Evolutionary conservation across 2,113 vertebrate species (phyloP).

Genomic region (Rhineura floridana): DNA sequence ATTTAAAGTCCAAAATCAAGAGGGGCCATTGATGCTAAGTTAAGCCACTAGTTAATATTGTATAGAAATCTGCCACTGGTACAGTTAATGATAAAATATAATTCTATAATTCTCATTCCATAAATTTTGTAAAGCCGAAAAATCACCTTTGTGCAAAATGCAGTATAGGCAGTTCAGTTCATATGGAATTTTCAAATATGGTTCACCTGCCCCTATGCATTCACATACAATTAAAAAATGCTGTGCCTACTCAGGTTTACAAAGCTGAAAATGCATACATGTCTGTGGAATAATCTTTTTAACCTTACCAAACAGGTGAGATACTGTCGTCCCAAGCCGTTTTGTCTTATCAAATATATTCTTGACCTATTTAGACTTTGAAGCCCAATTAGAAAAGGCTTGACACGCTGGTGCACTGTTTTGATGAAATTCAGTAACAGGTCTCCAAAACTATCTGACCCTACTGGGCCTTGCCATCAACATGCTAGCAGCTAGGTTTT

Average conservation of each 20-base stretch:
- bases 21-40: neutral
- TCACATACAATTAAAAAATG: neutral
- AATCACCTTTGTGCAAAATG: neutral
- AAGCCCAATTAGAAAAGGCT: neutral
- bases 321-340: neutral
- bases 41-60: neutral
- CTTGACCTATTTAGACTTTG: neutral
- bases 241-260: neutral
- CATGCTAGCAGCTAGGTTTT: slow-evolving; percentile 2
- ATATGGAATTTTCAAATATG: neutral
- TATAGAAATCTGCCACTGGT: neutral
- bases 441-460: neutral
- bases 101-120: neutral
- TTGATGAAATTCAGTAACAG: neutral
- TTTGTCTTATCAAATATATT: neutral
- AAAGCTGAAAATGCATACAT: neutral
- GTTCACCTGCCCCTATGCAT: neutral
- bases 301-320: neutral
- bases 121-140: neutral
- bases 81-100: neutral
- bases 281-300: neutral
- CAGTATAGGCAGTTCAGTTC: neutral
- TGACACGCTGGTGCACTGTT: neutral
- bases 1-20: neutral
- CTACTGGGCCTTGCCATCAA: neutral